Percentiles rank a stretch among this genome's conserved stretches.
phyloP scores from a whole-genome alignment of 2,888 invertebrate genomes.

The Hirudinaria manillensis region DNA sequence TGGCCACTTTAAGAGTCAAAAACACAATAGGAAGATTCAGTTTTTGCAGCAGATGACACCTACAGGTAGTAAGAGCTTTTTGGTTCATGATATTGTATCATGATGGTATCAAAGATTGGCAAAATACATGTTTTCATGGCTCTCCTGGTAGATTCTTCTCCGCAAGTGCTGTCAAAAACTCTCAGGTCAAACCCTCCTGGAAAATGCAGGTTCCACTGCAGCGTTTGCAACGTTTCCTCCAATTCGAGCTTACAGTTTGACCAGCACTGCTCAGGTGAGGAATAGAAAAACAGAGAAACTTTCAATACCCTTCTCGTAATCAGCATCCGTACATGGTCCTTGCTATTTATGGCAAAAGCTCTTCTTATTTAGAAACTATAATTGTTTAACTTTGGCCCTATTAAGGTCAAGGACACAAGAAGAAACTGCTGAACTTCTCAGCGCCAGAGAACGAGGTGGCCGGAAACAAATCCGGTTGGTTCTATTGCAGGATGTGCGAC shows the following conservation, averaged over 20 bases:
- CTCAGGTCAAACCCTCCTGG: background rate
- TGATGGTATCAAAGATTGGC: no score
- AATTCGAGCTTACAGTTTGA: conserved; percentile 10
- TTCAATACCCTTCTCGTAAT: background rate
- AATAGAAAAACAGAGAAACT: background rate
- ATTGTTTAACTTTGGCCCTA: background rate
- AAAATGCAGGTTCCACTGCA: background rate
- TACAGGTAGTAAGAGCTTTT: no score
- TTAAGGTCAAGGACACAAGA: background rate
- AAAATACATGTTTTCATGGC: no score
- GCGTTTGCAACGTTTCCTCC: conserved; percentile 1
- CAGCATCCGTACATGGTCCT: no score
- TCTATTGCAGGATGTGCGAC: conserved; percentile 17
- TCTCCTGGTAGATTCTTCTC: no score
- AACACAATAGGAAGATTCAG: conserved; percentile 21
- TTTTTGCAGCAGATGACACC: background rate
- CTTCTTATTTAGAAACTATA: no score
- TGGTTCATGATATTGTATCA: no score
- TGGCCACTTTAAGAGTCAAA: conserved; percentile 8
- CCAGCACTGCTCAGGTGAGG: conserved; percentile 11
- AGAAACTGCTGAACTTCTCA: background rate
- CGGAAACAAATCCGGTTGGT: conserved; percentile 3
- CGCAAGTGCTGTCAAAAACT: no score
- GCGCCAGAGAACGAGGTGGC: background rate
- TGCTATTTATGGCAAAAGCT: no score